phyloP scores from a whole-genome alignment of 2,888 invertebrate species.

The Tubiluchus corallicola region DNA sequence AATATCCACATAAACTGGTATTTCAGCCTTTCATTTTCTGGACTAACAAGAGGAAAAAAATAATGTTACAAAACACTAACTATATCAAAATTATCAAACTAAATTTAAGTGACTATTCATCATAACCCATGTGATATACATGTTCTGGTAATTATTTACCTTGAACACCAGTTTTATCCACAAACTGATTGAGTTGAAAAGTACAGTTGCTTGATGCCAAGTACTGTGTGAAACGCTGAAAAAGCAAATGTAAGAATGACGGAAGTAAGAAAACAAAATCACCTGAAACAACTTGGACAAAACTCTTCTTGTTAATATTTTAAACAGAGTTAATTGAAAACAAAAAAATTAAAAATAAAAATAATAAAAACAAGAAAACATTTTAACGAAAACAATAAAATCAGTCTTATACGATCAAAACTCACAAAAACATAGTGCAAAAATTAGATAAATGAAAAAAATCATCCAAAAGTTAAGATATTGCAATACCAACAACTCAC shows the following conservation, averaged over 20 bases:
- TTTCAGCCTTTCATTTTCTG: too few relatives aligned
- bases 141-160: too few relatives aligned
- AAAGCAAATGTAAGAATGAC: conserved; percentile 23
- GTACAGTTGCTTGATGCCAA: conserved; percentile 98
- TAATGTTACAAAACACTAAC: too few relatives aligned
- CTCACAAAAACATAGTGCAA: too few relatives aligned
- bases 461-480: background rate
- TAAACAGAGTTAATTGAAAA: background rate
- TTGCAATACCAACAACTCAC: conserved; percentile 34
- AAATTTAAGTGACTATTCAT: too few relatives aligned
- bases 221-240: conserved; percentile 97
- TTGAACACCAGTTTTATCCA: conserved; percentile 93
- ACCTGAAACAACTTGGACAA: background rate
- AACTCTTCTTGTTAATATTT: background rate
- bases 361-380: conserved; percentile 10
- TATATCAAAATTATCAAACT: too few relatives aligned
- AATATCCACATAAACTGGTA: too few relatives aligned
- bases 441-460: conserved; percentile 4
- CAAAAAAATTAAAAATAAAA: conserved; percentile 15
- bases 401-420: background rate
- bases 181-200: conserved; percentile 90
- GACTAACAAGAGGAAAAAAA: too few relatives aligned
- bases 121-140: too few relatives aligned
- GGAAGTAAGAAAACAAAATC: conserved; percentile 9
- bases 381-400: conserved; percentile 14